Conservation (phyloP, 2,888 invertebrate species). For the Alcis repandata region DNA sequence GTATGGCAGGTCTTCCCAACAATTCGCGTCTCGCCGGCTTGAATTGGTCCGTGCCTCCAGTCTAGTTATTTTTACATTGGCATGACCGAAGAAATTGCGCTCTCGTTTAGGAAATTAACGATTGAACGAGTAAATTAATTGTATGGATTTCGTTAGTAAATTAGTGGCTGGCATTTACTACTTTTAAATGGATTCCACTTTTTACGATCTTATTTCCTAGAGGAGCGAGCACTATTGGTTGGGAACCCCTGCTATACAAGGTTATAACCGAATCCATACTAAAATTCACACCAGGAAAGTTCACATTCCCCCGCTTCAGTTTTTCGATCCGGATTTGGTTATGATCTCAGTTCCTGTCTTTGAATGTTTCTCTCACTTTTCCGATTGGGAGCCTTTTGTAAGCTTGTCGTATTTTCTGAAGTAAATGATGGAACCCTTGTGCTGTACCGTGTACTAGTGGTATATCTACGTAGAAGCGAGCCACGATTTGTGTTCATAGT, state of each 20-base stretch:
- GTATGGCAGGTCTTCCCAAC: neutral
- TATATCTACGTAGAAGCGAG: constrained; percentile 73
- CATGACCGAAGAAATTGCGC: neutral
- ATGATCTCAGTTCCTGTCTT: constrained; percentile 63
- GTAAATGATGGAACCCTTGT: constrained; percentile 69
- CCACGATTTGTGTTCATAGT: constrained; percentile 85
- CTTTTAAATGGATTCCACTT: neutral
- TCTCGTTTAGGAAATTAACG: neutral
- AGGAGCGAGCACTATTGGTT: neutral
- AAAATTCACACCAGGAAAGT: constrained; percentile 20
- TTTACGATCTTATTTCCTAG: neutral
- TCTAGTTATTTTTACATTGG: neutral
- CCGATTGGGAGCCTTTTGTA: constrained; percentile 71
- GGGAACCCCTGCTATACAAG: constrained; percentile 30
- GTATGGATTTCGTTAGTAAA: neutral
- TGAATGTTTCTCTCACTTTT: constrained; percentile 70
- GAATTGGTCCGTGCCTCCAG: neutral
- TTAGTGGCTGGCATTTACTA: constrained; percentile 2
- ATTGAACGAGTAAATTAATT: neutral
- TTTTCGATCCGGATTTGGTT: constrained; percentile 61
- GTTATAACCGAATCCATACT: constrained; percentile 63
- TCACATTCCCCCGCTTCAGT: constrained; percentile 15
- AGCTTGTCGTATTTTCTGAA: constrained; percentile 70
- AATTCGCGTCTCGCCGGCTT: neutral
- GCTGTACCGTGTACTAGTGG: constrained; percentile 75